Base-by-base conservation (phyloP, 53 echinoderm and acorn worm genomes). In the Hippasteria phrygiana region DNA sequence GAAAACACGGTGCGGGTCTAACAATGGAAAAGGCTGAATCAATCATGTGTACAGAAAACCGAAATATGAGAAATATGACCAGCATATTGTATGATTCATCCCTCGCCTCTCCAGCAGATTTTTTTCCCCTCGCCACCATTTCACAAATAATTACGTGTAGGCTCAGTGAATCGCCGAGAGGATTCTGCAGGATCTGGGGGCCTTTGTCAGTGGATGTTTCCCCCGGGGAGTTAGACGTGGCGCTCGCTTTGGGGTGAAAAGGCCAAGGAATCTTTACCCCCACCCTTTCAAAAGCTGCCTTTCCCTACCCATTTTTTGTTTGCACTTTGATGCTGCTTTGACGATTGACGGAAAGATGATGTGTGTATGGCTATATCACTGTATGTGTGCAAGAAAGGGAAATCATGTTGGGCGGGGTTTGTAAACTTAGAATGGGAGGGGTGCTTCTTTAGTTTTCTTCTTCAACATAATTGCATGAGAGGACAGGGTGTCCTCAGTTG, bases 1-100 rank as follows among this genome's bases (percentile, higher is more conserved):
- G 75, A 75, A 85, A 71, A 85, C 37, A 85, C 36, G 85, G 22
- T 71, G 85, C 35, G 24, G 36, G 48, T 16, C 56, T 48, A 85
- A 85, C 85, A 85, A 85, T 85, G 16, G 71, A 18, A n/a, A 50
- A 71, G 85, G 85, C 85, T 69, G 85, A 69, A 85, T 85, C 85
- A 71, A 71, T 71, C 85, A 85, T 85, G 70, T 85, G 53, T 46
- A 48, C 75, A 47, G 20, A 75, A 16, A 75, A 29, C 37, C 22
- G 43, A 64, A 85, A 71, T 46, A 66, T 47, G 83, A 83, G 85
- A 85, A 85, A 85, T 85, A 85, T 85, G 85, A 85, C 41, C 64
- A 39, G 62, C 79, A 62, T 31, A 62, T 79, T 59, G 63, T 43
- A 81, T 81, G 81, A 81, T 64, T 81, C 81, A 81, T 81, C 76